Evolutionary conservation across 2,113 vertebrate species (phyloP), one percentile per base, ranked within the genome.

Genomic region (Passer domesticus): DNA sequence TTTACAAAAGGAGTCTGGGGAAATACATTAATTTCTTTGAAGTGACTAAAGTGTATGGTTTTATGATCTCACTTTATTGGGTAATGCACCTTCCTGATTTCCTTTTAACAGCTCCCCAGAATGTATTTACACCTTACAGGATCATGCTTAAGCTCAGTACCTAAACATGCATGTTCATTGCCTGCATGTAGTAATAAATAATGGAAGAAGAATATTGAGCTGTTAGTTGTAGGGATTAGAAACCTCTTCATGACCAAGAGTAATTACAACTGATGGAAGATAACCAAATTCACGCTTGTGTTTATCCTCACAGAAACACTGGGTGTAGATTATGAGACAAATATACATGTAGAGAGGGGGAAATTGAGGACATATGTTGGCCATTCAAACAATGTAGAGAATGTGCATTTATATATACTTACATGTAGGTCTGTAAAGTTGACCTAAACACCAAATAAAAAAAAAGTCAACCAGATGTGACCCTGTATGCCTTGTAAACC

Each of bases 1-100:
- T 94, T 89, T 91, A 79, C 24, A 90, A 79, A 80, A 74, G 49
- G 56, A 88, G 50, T 90, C 58, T 72, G 13, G 72, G 58, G 75
- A 93, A 95, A 90, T 67, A 41, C 25, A 77, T 82, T 79, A 27
- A 63, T 95, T 92, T 96, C 75, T 90, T 95, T 70, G 53, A 89
- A 83, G 79, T 79, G 78, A 86, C 46, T 53, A 73, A 77, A 77
- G 41, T 72, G 31, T 46, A 47, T 43, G 14, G 59, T 58, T 94
- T 96, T 85, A 87, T 13, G 7, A 62, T 72, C 67, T 92, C 67
- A 35, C 43, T 89, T 87, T 62, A 83, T 33, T 44, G 46, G 13
- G 27, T 78, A 93, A 55, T 63, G 37, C 41, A 89, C 55, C 15
- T 92, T 94, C 75, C 31, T 70, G 76, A 86, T 91, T 83, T 87